phyloP scores from a whole-genome alignment of 2,113 vertebrate species.

The Riparia riparia region DNA sequence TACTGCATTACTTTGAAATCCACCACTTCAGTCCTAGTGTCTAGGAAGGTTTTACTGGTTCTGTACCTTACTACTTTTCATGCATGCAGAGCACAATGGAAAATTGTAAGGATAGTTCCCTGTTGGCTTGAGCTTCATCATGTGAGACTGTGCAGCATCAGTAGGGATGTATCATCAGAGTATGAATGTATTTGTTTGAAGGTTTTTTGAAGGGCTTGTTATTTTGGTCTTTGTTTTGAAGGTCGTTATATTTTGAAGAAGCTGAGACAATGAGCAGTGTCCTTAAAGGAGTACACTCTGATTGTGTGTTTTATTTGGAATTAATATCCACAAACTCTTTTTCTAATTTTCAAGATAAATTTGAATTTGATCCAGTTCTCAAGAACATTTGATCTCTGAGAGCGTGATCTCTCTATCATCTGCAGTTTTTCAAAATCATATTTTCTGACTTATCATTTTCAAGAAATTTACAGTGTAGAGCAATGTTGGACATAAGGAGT shows the following conservation, averaged over 20 bases:
- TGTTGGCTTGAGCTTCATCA: neutral
- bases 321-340: neutral
- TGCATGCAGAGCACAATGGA: neutral
- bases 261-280: neutral
- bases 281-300: neutral
- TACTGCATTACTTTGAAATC: neutral
- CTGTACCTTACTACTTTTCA: neutral
- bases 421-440: neutral
- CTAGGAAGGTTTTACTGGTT: neutral
- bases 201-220: constrained; percentile 8
- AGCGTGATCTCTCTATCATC: neutral
- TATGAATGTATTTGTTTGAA: neutral
- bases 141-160: neutral
- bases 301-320: neutral
- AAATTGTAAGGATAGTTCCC: neutral
- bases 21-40: neutral
- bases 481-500: neutral
- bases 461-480: neutral
- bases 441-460: neutral
- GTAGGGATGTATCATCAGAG: neutral
- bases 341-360: neutral
- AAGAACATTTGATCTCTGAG: neutral
- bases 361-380: neutral
- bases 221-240: neutral
- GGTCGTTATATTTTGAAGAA: neutral